These are phyloP conservation scores for Microctonus hyperodae DNA, from an alignment of 2,888 invertebrate species.

Conservation along the genomic window DNA sequence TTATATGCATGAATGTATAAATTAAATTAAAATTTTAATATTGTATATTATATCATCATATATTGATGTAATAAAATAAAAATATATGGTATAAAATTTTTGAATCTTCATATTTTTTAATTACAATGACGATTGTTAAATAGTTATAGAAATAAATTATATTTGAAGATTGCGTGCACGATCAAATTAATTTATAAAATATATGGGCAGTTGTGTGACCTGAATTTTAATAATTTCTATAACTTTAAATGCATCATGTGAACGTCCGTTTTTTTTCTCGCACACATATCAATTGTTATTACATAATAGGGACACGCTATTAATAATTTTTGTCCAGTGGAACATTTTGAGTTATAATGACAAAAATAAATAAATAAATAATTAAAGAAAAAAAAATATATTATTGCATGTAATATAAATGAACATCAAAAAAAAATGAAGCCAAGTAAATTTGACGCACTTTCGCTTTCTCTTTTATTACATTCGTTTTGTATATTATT, in stretches of 20 bases:
- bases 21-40: neutral
- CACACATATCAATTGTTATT: no score
- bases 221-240: neutral
- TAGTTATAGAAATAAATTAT: neutral
- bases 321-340: no score
- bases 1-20: no score
- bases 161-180: neutral
- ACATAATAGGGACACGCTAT: no score
- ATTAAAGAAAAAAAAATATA: no score
- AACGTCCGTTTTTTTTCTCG: neutral
- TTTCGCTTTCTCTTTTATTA: constrained; percentile 52
- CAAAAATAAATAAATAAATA: no score
- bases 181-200: neutral
- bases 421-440: neutral
- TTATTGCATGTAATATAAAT: no score
- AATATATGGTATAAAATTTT: neutral
- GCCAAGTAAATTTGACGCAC: constrained; percentile 29
- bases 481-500: constrained; percentile 48
- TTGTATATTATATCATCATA: neutral
- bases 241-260: constrained; percentile 3
- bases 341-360: no score
- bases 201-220: constrained; percentile 3
- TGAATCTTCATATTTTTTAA: neutral
- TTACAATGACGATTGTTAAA: neutral
- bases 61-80: neutral